phyloP scores from a whole-genome alignment of 2,797 vertebrate species.

The Aphelocoma californica region DNA sequence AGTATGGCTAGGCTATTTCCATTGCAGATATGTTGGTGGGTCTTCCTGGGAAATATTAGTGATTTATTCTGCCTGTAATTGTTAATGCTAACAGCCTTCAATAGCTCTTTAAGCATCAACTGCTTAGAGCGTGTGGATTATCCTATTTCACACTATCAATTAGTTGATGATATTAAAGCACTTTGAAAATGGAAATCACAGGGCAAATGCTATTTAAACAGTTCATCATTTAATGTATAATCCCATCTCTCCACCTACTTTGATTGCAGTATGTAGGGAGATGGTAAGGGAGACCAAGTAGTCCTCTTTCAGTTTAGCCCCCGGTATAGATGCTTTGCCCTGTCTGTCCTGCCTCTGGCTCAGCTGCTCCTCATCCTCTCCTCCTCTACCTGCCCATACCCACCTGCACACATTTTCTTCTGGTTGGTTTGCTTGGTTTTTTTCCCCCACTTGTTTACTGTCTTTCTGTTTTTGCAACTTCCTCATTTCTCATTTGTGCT shows the following conservation, averaged over 20 bases:
- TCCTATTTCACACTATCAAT: constrained; percentile 23
- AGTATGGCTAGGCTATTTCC: neutral
- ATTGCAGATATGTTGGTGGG: neutral
- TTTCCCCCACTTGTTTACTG: neutral
- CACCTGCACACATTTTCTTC: fast-evolving
- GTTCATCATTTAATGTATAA: neutral
- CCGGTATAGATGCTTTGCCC: neutral
- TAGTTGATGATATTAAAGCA: constrained; percentile 21
- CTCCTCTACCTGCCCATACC: neutral
- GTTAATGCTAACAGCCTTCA: neutral
- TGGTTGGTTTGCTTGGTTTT: neutral
- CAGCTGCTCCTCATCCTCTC: neutral
- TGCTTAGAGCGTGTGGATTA: neutral
- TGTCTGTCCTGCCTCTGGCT: neutral
- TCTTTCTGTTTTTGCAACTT: neutral
- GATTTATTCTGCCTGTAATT: constrained; percentile 11
- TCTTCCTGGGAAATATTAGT: neutral
- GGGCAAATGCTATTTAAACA: constrained; percentile 10
- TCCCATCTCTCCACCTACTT: neutral
- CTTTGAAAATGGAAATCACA: neutral
- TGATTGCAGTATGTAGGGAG: neutral
- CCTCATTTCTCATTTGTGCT: neutral
- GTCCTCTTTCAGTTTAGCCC: neutral
- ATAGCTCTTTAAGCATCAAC: neutral
- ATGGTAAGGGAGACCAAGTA: neutral